A percentile compares a stretch with the other conserved stretches of the same genome.
Evolutionary conservation across 2,797 vertebrate genomes (phyloP).

Genomic region (Catharus ustulatus): DNA sequence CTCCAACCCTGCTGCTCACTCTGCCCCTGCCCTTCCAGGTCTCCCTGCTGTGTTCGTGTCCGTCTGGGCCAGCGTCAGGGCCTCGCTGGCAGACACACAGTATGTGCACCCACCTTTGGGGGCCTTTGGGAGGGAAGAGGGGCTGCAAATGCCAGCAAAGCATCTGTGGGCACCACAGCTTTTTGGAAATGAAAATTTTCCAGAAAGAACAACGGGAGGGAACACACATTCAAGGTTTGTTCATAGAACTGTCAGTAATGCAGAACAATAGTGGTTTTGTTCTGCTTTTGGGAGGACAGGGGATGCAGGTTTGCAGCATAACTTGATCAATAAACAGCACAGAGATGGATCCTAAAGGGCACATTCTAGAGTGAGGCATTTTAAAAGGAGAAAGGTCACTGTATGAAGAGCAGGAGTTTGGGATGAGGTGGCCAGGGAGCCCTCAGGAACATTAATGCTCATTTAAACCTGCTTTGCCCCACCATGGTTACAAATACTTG

Average conservation of each 20-base stretch:
- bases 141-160: background rate
- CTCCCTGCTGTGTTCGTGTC: constrained; percentile 91
- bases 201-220: background rate
- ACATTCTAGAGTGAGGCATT: background rate
- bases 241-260: background rate
- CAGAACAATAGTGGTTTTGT: rapidly evolving
- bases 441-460: background rate
- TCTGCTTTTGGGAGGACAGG: background rate
- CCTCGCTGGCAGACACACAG: constrained; percentile 90
- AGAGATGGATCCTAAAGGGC: background rate
- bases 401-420: background rate
- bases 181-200: background rate
- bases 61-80: constrained; percentile 89
- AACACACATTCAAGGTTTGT: background rate
- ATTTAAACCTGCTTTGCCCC: background rate
- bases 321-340: background rate
- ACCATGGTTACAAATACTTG: no score
- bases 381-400: background rate
- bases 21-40: constrained; percentile 71
- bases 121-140: background rate
- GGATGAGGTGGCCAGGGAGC: background rate
- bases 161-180: background rate
- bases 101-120: constrained; percentile 72
- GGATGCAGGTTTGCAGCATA: background rate
- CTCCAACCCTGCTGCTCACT: background rate